phyloP scores from a whole-genome alignment of 2,113 vertebrate genomes.

The Campylomormyrus numenius region DNA sequence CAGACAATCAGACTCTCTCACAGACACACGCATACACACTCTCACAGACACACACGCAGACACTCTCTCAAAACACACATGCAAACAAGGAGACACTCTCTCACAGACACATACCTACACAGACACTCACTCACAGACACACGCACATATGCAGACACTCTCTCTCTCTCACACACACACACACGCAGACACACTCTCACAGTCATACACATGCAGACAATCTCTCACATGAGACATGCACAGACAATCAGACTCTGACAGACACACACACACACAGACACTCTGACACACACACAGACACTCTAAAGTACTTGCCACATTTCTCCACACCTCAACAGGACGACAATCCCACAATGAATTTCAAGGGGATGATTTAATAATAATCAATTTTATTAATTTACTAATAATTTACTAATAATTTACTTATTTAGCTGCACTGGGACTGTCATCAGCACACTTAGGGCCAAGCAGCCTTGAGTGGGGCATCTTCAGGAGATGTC shows the following conservation, averaged over 20 bases:
- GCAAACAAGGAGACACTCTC: neutral
- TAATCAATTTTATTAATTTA: too few species aligned
- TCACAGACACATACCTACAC: neutral
- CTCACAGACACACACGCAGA: too few species aligned
- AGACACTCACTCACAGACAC: too few species aligned
- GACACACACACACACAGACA: neutral
- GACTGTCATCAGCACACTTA: neutral
- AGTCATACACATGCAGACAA: too few species aligned
- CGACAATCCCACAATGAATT: conserved; percentile 7
- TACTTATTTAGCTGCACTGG: neutral
- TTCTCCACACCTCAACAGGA: neutral
- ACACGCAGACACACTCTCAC: too few species aligned
- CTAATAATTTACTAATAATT: too few species aligned
- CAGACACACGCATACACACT: too few species aligned
- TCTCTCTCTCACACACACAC: too few species aligned
- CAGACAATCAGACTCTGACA: neutral
- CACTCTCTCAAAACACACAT: too few species aligned
- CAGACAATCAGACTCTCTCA: neutral
- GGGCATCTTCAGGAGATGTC: neutral
- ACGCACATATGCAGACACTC: neutral
- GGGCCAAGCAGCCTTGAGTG: neutral
- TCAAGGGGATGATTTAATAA: neutral
- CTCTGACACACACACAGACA: neutral
- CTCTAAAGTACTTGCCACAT: neutral
- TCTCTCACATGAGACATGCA: neutral